Percentiles rank a stretch among this genome's conserved stretches.
These are phyloP conservation scores for Subanguina moxae DNA, from an alignment of 1,140 invertebrate species.

Conservation along the genomic window DNA sequence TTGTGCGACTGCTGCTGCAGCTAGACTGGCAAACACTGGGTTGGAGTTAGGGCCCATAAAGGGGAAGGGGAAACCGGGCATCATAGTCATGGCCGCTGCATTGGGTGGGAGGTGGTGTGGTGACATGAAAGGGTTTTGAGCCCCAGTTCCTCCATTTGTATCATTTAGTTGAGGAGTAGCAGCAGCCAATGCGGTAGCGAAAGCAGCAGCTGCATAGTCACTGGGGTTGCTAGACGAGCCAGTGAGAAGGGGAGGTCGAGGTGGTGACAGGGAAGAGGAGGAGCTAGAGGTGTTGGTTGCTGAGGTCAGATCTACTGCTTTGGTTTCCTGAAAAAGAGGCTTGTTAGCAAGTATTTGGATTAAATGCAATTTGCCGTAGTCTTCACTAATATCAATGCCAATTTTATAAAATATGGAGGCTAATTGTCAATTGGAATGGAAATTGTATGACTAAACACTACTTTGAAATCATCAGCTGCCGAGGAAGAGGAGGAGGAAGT, in stretches of 20 bases:
- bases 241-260: neutral
- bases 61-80: neutral
- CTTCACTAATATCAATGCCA: neutral
- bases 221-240: neutral
- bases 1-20: neutral
- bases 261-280: neutral
- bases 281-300: neutral
- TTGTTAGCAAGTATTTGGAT: no score
- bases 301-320: neutral
- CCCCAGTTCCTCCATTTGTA: no score
- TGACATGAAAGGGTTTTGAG: neutral
- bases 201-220: conserved; percentile 4
- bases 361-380: no score
- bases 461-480: neutral
- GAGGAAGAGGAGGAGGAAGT: neutral
- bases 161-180: neutral
- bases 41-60: neutral
- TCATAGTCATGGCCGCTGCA: neutral
- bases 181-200: neutral
- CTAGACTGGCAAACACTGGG: neutral
- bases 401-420: neutral
- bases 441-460: no score
- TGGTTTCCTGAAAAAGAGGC: neutral
- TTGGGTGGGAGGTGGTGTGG: neutral
- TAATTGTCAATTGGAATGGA: no score